Percentiles rank a stretch among this genome's conserved stretches.
Conservation (phyloP, 2,113 vertebrate species). For the Megalops atlanticus region DNA sequence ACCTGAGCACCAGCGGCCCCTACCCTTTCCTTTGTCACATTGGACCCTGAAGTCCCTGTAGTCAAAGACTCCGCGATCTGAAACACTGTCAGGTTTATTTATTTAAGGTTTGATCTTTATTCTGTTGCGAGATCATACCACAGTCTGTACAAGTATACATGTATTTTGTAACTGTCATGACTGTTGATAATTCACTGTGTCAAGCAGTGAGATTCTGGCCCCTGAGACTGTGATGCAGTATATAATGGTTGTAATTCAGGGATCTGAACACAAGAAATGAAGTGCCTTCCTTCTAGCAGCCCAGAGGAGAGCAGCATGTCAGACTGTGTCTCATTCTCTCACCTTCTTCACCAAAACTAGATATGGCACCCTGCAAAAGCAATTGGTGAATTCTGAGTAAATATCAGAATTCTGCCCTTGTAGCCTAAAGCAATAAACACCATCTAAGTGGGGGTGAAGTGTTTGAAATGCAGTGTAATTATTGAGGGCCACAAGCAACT, state of each 20-base stretch:
- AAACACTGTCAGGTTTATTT: constrained; percentile 34
- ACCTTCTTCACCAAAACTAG: neutral
- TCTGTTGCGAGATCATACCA: neutral
- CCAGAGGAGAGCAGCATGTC: neutral
- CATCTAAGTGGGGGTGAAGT: too few relatives aligned
- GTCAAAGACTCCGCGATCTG: constrained; percentile 26
- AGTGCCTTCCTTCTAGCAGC: constrained; percentile 5
- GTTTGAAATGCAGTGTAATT: too few relatives aligned
- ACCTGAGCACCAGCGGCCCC: constrained; percentile 37
- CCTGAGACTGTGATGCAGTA: neutral
- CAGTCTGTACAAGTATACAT: neutral
- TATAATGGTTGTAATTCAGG: neutral
- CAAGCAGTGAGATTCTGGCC: too few relatives aligned
- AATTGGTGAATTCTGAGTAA: neutral
- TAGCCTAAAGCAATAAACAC: neutral
- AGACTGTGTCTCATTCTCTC: neutral
- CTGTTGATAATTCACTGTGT: neutral
- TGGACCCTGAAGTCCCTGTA: constrained; percentile 40
- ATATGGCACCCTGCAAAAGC: neutral
- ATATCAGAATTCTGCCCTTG: neutral
- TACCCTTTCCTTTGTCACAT: neutral
- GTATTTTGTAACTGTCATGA: neutral
- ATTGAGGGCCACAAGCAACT: too few relatives aligned
- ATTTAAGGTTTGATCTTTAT: neutral
- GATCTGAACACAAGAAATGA: neutral